Evolutionary conservation across 2,797 vertebrate species (phyloP).

Genomic region (Apogon talboti): DNA sequence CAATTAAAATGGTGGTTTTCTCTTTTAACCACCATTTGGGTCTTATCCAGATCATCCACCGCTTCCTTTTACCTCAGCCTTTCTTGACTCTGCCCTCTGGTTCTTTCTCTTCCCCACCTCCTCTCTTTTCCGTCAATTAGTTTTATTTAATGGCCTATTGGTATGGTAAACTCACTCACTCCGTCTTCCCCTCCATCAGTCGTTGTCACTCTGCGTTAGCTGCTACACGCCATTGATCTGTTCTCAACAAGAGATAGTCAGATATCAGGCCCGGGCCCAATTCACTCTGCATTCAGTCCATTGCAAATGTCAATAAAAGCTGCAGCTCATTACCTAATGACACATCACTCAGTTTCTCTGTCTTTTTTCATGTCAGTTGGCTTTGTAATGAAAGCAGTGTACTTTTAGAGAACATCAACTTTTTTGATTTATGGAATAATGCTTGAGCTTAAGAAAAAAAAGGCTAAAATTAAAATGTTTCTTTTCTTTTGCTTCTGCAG

Average conservation of each 20-base stretch:
- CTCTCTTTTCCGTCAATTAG: constrained; percentile 64
- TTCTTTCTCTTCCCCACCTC: constrained; percentile 25
- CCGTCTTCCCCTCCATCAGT: constrained; percentile 55
- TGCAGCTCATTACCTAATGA: constrained; percentile 73
- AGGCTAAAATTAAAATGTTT: neutral
- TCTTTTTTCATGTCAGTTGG: constrained; percentile 11
- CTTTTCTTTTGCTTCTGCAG: constrained; percentile 36
- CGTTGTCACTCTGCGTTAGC: constrained; percentile 76
- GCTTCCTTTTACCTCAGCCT: constrained; percentile 5
- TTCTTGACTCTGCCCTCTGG: constrained; percentile 11
- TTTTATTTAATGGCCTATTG: constrained; percentile 73
- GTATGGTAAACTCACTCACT: constrained; percentile 35
- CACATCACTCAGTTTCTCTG: constrained; percentile 52
- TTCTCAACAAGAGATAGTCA: constrained; percentile 72
- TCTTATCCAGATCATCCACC: too few species aligned
- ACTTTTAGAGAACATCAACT: neutral
- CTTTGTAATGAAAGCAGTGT: constrained; percentile 12
- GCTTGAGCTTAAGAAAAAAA: neutral
- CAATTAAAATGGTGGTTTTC: too few species aligned
- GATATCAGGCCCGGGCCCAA: constrained; percentile 57
- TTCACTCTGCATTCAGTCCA: constrained; percentile 70
- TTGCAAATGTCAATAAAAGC: constrained; percentile 66
- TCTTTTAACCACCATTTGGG: too few species aligned
- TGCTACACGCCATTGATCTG: constrained; percentile 73
- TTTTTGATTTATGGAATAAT: constrained; percentile 10